Conservation (phyloP, 2,797 vertebrate species). For the Margarornis squamiger region DNA sequence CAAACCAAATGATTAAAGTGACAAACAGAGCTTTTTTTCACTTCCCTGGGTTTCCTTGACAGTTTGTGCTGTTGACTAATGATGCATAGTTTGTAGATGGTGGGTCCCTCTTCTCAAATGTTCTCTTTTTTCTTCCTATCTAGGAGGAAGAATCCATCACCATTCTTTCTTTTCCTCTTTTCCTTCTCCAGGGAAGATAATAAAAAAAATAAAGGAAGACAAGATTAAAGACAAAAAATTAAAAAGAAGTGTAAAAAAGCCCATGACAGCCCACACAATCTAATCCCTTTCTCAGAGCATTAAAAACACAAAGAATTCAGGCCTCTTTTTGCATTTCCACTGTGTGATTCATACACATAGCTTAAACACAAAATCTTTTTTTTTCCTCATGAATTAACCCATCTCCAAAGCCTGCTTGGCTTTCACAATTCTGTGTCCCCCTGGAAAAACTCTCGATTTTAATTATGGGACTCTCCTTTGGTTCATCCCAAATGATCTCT, state of each 20-base stretch:
- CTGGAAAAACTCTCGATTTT: not conserved
- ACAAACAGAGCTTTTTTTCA: constrained; percentile 11
- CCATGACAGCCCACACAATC: not conserved
- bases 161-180: not conserved
- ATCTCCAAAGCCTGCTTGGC: not conserved
- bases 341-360: not conserved
- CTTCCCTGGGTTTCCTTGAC: constrained; percentile 9
- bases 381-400: not conserved
- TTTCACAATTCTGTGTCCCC: not conserved
- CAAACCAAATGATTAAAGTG: constrained; percentile 44
- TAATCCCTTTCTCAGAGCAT: not conserved
- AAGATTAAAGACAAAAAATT: not conserved
- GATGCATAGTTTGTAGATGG: not conserved
- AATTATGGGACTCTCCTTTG: not conserved
- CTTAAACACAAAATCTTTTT: not conserved
- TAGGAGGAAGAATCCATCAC: not conserved
- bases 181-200: not conserved
- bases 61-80: constrained; percentile 9
- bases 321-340: not conserved
- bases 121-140: not conserved
- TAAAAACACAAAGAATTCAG: not conserved
- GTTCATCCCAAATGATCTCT: not conserved
- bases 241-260: not conserved
- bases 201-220: not conserved
- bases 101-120: not conserved